Evolutionary conservation across 2,113 vertebrate genomes (phyloP), one percentile per base, ranked within the genome.

Genomic region (Platichthys stellatus): DNA sequence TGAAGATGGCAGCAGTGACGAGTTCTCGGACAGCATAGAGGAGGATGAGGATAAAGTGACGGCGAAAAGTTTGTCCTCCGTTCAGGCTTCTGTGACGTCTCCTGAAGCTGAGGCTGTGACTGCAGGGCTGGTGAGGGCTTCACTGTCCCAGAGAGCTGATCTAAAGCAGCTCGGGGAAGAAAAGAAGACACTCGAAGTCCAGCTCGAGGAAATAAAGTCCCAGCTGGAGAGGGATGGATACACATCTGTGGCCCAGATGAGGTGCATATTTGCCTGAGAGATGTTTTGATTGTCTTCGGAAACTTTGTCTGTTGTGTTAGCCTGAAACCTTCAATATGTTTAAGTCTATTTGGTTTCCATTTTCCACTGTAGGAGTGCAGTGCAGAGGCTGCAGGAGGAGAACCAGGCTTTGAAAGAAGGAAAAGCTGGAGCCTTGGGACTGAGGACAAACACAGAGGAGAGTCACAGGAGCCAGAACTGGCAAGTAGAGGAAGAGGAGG

Each of bases 151-250:
- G 0, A 74, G 43, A 38, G 53, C 24, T 63, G 47, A 79, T 18
- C 59, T 90, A 40, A 91, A 94, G 72, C 89, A 91, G 69, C 81
- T 93, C 43, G 66, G 89, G 40, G 92, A 94, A 58, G 91, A 73
- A 84, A 94, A 94, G 85, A 90, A 72, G 78, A 90, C 43, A 38
- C 92, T 95, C 0, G 93, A 96, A 88, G 81, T 77, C 4, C 94
- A 97, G 66, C 92, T 96, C 43, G 88, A 88, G 66, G 94, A 96
- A 68, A 90, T 96, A 73, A 95, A 92, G 88, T 87, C 84, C 0
- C 95, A 96, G 77, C 92, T 96, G 72, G 94, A 96, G 76, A 94
- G 93, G 88, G 94, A 96, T 1, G 97, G 96, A 57, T 97, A 94
- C 89, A 90, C 90, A 59, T 96, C 96, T 0, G 85, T 97, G 63